Evolutionary conservation across 2,113 vertebrate species (phyloP), one percentile per base, ranked within the genome.

Genomic region (Regulus satrapa): DNA sequence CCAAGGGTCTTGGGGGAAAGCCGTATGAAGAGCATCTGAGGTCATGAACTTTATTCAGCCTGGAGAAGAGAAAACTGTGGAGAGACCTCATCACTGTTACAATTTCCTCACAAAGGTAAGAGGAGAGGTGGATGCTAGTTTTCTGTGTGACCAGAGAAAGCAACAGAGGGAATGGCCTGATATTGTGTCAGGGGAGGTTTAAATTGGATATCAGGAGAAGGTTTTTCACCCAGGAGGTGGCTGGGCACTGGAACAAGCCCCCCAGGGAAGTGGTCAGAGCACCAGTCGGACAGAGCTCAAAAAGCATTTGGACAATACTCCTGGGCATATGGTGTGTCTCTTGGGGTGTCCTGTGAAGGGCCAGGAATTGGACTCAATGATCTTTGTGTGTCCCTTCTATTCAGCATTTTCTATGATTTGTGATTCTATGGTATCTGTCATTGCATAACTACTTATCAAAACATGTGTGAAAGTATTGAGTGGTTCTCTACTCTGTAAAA

Each of bases 1-100:
- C 40, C n/a, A 46, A 52, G 46, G 28, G 11, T 11, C 28, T 52
- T 38, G 61, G 52, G 20, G 5, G 34, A 20, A 75, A 68, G 25
- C 16, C 0, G 0, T 18, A 8, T 19, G 18, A 58, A 36, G 10
- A 58, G 6, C 2, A 13, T 8, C 59, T 73, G 38, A 28, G 15
- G 26, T 41, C 26, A 58, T 5, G 9, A 18, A 14, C 6, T 40
- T 13, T 67, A 14, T 52, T 68, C 20, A 54, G 14, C 24, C 46
- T 54, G 14, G 11, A 73, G 41, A 80, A 41, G 18, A 21, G 24
- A 17, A 54, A 45, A 68, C 9, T 40, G 69, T 52, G 17, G 16
- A 6, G 29, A 82, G 3, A 74, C 6, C 6, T 74, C 34, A 46
- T 7, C 12, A 9, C 7, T 45, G 8, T 31, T 17, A 20, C 6